Evolutionary conservation across 2,113 vertebrate genomes (phyloP).

Genomic region (Neofelis nebulosa): DNA sequence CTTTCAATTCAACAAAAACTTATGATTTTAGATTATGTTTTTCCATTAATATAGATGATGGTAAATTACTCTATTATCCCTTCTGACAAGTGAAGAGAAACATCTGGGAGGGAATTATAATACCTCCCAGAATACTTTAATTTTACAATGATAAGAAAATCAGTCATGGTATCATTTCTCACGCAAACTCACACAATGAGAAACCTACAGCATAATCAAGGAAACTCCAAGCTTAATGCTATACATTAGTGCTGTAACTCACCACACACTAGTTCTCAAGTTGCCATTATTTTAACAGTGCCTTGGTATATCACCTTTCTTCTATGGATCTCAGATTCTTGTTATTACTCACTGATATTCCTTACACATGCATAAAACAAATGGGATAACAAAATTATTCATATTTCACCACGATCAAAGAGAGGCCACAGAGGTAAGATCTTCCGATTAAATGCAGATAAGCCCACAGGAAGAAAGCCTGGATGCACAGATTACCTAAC

Average conservation of each 20-base stretch:
- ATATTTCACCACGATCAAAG: not conserved
- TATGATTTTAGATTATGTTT: not conserved
- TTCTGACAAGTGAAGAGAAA: not conserved
- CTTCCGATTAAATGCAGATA: not conserved
- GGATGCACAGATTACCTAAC: not conserved
- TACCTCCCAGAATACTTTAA: not conserved
- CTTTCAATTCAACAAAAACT: not conserved
- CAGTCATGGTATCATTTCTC: not conserved
- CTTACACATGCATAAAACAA: not conserved
- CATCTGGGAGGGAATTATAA: not conserved
- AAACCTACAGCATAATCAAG: not conserved
- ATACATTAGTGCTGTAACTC: not conserved
- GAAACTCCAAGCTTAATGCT: not conserved
- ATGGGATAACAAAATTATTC: not conserved
- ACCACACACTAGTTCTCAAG: not conserved
- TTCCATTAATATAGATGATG: not conserved
- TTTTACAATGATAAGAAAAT: constrained; percentile 6
- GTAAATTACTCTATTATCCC: not conserved
- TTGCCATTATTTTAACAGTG: constrained; percentile 1
- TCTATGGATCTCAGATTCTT: not conserved
- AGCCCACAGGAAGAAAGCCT: not conserved
- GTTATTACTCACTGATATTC: not conserved
- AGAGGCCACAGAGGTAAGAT: not conserved
- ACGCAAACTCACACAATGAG: not conserved
- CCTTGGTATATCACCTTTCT: not conserved